Conservation (phyloP, 2,888 invertebrate genomes). For the Rhabditoides inermis region DNA sequence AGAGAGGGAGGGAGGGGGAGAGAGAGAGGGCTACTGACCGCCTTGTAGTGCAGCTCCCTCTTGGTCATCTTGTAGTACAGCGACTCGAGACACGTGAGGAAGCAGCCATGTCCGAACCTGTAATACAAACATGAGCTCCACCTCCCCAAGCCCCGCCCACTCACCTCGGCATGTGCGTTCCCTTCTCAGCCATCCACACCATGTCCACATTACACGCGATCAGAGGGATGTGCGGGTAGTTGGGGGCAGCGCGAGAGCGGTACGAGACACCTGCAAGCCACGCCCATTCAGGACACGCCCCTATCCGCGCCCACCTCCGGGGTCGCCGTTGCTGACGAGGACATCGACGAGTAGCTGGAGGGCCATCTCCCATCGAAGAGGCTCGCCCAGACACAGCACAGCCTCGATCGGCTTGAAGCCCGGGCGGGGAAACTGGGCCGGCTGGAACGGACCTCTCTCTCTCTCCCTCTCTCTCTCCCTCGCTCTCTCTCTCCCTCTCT, state of each 20-base stretch:
- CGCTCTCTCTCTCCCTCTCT: conserved; percentile 13
- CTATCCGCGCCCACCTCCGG: conserved; percentile 52
- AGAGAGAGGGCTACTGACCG: conserved; percentile 51
- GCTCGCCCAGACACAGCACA: conserved; percentile 60
- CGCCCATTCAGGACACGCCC: conserved; percentile 29
- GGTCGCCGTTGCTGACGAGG: conserved; percentile 61
- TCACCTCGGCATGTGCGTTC: conserved; percentile 63
- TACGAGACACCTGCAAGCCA: neutral
- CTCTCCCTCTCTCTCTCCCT: conserved; percentile 9
- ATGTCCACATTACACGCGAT: conserved; percentile 66
- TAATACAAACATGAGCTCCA: neutral
- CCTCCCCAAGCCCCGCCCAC: neutral
- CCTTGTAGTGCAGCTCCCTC: conserved; percentile 60
- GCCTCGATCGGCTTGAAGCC: conserved; percentile 26
- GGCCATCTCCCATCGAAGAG: conserved; percentile 64
- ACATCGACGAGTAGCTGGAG: conserved; percentile 63
- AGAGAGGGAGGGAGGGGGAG: neutral
- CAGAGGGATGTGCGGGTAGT: conserved; percentile 64
- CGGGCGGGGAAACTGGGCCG: conserved; percentile 1
- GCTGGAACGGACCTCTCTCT: too few species aligned
- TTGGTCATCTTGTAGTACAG: conserved; percentile 63
- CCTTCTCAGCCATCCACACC: conserved; percentile 65
- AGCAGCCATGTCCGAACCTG: conserved; percentile 64
- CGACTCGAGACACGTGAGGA: conserved; percentile 62
- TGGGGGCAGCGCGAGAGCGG: conserved; percentile 51